Conservation (phyloP, 1,140 invertebrate genomes). For the Eupeodes corollae region DNA sequence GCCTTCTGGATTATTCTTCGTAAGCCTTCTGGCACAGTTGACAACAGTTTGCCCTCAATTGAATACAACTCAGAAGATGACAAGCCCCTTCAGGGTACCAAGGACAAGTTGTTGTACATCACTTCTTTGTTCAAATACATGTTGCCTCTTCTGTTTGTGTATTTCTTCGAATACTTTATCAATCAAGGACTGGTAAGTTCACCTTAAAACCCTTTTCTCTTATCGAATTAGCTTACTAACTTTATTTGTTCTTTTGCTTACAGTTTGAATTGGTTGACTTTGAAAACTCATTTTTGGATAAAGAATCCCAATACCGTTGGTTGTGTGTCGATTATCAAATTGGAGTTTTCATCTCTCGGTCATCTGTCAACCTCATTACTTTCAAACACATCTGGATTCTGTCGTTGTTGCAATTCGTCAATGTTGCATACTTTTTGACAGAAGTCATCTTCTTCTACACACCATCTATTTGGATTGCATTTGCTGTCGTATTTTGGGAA, state of each 20-base stretch:
- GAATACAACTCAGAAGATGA: conserved; percentile 20
- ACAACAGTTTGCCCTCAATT: conserved; percentile 25
- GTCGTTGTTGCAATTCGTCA: conserved; percentile 62
- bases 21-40: conserved; percentile 22
- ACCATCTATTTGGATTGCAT: conserved; percentile 62
- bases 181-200: conserved; percentile 74
- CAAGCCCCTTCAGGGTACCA: conserved; percentile 33
- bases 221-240: neutral
- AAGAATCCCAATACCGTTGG: conserved; percentile 67
- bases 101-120: conserved; percentile 46
- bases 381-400: conserved; percentile 63
- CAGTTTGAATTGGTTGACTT: conserved; percentile 71
- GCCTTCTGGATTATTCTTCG: conserved; percentile 50
- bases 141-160: conserved; percentile 67
- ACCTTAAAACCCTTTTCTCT: neutral
- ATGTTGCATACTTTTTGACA: conserved; percentile 53
- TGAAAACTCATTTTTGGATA: conserved; percentile 49
- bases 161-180: conserved; percentile 83
- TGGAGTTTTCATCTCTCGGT: conserved; percentile 79
- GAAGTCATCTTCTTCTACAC: conserved; percentile 61
- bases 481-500: conserved; percentile 67
- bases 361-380: conserved; percentile 64
- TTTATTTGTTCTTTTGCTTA: conserved; percentile 19
- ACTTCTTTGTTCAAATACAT: conserved; percentile 61
- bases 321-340: conserved; percentile 75